phyloP scores from a whole-genome alignment of 2,888 invertebrate genomes.

The Epinotia nisella region DNA sequence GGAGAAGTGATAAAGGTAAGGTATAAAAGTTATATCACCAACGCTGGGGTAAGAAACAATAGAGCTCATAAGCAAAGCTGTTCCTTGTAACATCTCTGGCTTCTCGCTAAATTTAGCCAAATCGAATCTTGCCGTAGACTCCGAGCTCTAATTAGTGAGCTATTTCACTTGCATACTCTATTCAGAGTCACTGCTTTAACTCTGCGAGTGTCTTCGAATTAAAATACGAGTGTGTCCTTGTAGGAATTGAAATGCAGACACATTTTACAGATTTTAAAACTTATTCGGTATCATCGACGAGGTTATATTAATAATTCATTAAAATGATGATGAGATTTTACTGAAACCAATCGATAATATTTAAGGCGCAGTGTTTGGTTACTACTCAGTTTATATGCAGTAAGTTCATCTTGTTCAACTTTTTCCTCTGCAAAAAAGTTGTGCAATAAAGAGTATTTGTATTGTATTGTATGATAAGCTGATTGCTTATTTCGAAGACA shows the following conservation, averaged over 20 bases:
- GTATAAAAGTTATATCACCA: not conserved
- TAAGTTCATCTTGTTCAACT: no score
- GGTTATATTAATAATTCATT: no score
- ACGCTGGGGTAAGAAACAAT: not conserved
- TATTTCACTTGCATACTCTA: constrained; percentile 50
- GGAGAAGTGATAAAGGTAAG: not conserved
- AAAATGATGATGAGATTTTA: no score
- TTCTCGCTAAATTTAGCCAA: constrained; percentile 56
- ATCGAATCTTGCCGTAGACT: constrained; percentile 57
- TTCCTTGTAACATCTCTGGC: constrained; percentile 20
- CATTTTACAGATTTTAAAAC: no score
- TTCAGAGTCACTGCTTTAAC: constrained; percentile 34
- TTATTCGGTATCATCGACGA: no score
- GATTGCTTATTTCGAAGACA: constrained; percentile 22
- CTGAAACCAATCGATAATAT: no score
- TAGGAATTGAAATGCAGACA: no score
- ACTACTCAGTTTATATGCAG: no score
- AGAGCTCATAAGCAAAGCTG: not conserved
- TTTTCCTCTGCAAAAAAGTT: no score
- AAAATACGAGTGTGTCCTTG: not conserved
- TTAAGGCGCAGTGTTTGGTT: no score
- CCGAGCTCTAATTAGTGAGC: constrained; percentile 59
- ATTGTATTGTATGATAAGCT: no score
- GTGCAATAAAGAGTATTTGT: no score
- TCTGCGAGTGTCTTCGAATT: constrained; percentile 21